Conservation (phyloP, 1,140 invertebrate genomes). For the Megalopta genalis region DNA sequence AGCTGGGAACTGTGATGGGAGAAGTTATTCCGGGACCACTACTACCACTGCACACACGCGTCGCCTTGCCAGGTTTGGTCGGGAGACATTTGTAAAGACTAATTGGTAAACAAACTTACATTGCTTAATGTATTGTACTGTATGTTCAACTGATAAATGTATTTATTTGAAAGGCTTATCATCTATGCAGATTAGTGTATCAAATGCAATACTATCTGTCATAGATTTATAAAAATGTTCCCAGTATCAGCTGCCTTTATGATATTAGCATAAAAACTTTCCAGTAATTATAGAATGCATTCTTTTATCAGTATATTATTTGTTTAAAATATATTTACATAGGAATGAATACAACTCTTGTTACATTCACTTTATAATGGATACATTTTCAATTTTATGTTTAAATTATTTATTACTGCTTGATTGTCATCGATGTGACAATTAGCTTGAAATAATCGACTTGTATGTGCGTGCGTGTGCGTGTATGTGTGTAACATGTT, state of each 20-base stretch:
- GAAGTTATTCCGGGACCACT: conserved; percentile 75
- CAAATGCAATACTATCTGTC: conserved; percentile 7
- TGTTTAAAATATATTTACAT: not conserved
- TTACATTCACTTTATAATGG: conserved; percentile 4
- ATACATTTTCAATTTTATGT: not conserved
- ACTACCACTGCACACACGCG: conserved; percentile 74
- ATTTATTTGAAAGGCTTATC: conserved; percentile 33
- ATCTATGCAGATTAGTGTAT: conserved; percentile 22
- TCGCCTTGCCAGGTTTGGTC: conserved; percentile 75
- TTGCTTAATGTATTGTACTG: conserved; percentile 38
- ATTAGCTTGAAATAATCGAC: not conserved
- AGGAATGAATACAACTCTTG: not conserved
- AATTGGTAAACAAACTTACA: conserved; percentile 46
- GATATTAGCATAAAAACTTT: not conserved
- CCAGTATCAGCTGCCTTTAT: conserved; percentile 2
- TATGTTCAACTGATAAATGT: conserved; percentile 52
- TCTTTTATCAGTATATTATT: not conserved
- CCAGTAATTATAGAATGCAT: conserved; percentile 6
- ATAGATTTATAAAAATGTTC: conserved; percentile 8
- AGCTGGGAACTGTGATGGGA: conserved; percentile 75
- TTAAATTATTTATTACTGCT: conserved; percentile 1
- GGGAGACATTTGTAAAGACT: conserved; percentile 73
- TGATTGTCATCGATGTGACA: not conserved
- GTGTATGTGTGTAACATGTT: conserved; percentile 14
- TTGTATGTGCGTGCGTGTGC: not conserved